Base-by-base conservation (phyloP, 2,113 vertebrate species). In the Phalacrocorax aristotelis region DNA sequence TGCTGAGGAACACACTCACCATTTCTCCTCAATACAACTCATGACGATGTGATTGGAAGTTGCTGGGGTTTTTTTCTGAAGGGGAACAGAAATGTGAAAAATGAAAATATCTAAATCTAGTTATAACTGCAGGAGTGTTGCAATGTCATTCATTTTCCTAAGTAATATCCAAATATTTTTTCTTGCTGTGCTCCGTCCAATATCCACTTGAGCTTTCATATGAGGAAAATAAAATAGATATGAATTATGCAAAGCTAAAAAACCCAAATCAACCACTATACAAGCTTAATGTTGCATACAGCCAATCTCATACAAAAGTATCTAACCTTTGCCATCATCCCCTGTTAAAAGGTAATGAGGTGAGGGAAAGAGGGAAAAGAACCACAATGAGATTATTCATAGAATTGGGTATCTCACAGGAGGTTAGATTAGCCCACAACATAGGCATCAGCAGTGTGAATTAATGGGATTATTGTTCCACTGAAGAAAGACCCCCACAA, bases 101-200 rank as follows among this genome's bases (percentile, higher is more conserved):
- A 17, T 19, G 3, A 88, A 82, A 83, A 62, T 78, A 94, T 91
- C 97, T 94, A 15, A 57, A 97, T 96, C 87, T 89, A 85, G 29
- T 81, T 88, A 49, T 82, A 87, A 97, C 88, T 94, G 49, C 29
- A 75, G 85, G 68, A 95, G 27, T 87, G 98, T 97, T 96, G 66
- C 91, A 94, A 18, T 29, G 46, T 78, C 60, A 60, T 90, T 94
- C 7, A 57, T 95, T 96, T 97, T 89, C 62, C 27, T 32, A 80
- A 94, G 54, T 70, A 95, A 91, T 29, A 96, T 11, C 27, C 65
- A 88, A 83, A 72, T 51, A 80, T 14, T 93, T 87, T 97, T 95
- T 69, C 52, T 58, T 93, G 40, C 76, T 94, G 46, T 15, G 9
- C 21, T 72, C 26, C 26, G 83, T 48, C 17, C 77, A 94, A 82